phyloP scores from a whole-genome alignment of 2,113 vertebrate genomes.

The Carlito syrichta region DNA sequence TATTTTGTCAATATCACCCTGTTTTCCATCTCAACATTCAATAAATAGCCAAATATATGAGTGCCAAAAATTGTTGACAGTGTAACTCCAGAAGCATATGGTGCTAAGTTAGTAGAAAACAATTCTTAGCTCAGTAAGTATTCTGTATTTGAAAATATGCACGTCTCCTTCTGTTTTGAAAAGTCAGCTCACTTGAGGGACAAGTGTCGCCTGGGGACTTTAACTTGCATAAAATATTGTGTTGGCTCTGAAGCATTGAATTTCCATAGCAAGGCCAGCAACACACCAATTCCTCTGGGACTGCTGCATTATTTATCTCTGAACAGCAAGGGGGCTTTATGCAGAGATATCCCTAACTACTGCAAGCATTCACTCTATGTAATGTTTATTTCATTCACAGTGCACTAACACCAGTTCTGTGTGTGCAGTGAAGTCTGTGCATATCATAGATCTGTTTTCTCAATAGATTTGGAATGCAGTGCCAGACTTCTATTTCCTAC shows the following conservation, averaged over 20 bases:
- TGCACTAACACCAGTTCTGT: conserved; percentile 65
- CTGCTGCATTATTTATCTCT: conserved; percentile 44
- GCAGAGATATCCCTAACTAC: conserved; percentile 52
- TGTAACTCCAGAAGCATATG: conserved; percentile 41
- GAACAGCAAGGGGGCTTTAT: conserved; percentile 55
- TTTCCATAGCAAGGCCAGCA: conserved; percentile 61
- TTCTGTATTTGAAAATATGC: conserved; percentile 50
- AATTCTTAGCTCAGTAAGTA: conserved; percentile 48
- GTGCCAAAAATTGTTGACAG: conserved; percentile 30
- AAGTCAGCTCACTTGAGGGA: conserved; percentile 52
- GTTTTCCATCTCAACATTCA: conserved; percentile 25
- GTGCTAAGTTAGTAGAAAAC: background rate
- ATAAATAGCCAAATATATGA: background rate
- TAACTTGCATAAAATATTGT: conserved; percentile 42
- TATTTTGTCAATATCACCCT: conserved; percentile 4
- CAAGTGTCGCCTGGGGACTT: background rate
- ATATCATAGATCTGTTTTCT: background rate
- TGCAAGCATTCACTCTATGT: conserved; percentile 72
- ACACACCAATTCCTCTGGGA: background rate
- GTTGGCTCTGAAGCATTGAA: background rate
- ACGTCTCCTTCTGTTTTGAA: conserved; percentile 48
- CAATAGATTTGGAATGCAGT: background rate
- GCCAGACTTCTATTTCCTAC: background rate
- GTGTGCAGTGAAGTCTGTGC: conserved; percentile 39
- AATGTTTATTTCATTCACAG: conserved; percentile 78